Evolutionary conservation across 2,113 vertebrate species (phyloP), one percentile per base, ranked within the genome.

Genomic region (Oryzias celebensis): DNA sequence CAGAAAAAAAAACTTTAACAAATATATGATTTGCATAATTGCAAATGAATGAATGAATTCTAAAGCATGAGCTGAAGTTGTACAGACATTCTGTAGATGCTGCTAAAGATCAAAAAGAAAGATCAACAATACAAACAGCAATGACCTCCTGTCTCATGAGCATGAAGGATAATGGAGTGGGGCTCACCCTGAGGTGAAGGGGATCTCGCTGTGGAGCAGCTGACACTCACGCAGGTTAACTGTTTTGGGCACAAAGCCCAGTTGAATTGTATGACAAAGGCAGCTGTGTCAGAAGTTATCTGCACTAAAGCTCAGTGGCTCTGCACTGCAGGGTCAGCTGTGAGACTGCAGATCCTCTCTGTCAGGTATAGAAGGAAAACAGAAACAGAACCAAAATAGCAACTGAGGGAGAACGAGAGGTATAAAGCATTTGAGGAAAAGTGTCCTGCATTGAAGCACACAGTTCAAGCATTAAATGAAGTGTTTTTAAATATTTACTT

Each of bases 221-320:
- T 65, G 77, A 73, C 85, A 74, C 75, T 65, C 15, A 17, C n/a
- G 67, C 49, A 77, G 77, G 79, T 71, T 43, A 22, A 23, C 42
- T 74, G 64, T 73, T 47, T 73, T 15, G 75, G 83, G 85, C 78
- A 57, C 44, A 41, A 62, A 52, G 85, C 82, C 81, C 73, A 73
- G 70, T 60, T 68, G 79, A 70, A 64, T 69, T 72, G 76, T 76
- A 65, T 62, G 54, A 70, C 65, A 31, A 68, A 82, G 64, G 58
- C 65, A 82, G 72, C 65, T 43, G 73, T 15, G 75, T 71, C 61
- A 83, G 77, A 71, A 73, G 68, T 87, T 62, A 84, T 84, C 51
- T 62, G 80, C 81, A 64, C 68, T 20, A 46, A 79, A 53, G 83
- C 64, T 75, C 81, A 65, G 72, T 84, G 79, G 60, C 58, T 82